phyloP scores from a whole-genome alignment of 2,888 invertebrate species.

The Luperina testacea region DNA sequence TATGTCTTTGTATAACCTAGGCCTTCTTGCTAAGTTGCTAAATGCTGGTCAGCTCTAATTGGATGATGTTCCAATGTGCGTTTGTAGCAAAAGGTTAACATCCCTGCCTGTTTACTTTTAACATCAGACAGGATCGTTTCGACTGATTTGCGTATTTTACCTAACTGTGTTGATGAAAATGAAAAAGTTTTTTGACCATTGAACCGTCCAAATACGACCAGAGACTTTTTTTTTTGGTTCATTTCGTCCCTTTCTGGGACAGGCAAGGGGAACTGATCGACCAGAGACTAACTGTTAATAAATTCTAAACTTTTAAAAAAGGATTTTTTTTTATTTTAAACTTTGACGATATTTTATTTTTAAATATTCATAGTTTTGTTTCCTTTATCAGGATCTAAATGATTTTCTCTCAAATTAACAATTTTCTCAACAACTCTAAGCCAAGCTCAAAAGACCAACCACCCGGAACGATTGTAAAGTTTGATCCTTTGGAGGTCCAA shows the following conservation, averaged over 20 bases:
- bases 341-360: neutral
- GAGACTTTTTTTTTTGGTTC: no score
- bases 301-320: neutral
- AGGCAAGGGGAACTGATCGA: no score
- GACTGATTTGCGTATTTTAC: slow-evolving; percentile 6
- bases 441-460: neutral
- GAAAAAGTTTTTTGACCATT: neutral
- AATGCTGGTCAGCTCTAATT: slow-evolving; percentile 66
- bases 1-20: slow-evolving; percentile 58
- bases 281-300: neutral
- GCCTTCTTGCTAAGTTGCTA: slow-evolving; percentile 59
- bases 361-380: neutral
- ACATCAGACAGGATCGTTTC: neutral
- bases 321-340: neutral
- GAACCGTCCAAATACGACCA: neutral
- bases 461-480: slow-evolving; percentile 1
- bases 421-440: neutral
- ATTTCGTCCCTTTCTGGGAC: no score
- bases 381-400: neutral
- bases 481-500: neutral
- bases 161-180: neutral
- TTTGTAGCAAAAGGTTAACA: slow-evolving; percentile 51
- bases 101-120: slow-evolving; percentile 11
- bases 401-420: neutral
- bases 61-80: slow-evolving; percentile 62